Evolutionary conservation across 2,888 invertebrate species (phyloP).

Genomic region (Rhodophaea formosa): DNA sequence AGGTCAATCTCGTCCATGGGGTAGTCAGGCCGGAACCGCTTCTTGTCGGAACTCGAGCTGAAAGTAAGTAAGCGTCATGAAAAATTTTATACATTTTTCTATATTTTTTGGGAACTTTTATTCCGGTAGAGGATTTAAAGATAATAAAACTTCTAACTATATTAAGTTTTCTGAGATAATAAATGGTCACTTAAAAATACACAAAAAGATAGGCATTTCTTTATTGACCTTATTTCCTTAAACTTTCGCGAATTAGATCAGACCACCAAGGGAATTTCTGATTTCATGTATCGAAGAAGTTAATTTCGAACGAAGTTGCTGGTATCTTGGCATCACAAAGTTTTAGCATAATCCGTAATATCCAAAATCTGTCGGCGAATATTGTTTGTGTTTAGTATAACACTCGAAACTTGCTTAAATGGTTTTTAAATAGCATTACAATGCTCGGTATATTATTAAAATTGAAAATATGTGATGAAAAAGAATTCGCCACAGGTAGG

Average conservation of each 20-base stretch:
- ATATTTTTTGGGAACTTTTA: not conserved
- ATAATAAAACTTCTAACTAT: not conserved
- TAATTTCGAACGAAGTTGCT: not conserved
- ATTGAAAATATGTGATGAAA: too few relatives aligned
- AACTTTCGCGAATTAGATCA: too few relatives aligned
- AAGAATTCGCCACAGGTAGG: too few relatives aligned
- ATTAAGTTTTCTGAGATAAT: not conserved
- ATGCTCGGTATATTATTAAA: too few relatives aligned
- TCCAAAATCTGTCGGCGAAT: slow-evolving; percentile 1
- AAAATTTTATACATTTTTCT: not conserved
- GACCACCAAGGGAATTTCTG: too few relatives aligned
- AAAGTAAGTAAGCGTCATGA: slow-evolving; percentile 18
- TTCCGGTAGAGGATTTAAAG: not conserved
- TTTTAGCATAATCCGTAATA: slow-evolving; percentile 1
- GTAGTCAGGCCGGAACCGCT: slow-evolving; percentile 63
- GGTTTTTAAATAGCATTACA: too few relatives aligned
- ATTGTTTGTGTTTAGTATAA: slow-evolving; percentile 9
- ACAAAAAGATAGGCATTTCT: not conserved
- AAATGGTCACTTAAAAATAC: not conserved
- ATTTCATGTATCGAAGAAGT: too few relatives aligned
- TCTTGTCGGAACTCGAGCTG: slow-evolving; percentile 56
- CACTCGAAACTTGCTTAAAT: not conserved
- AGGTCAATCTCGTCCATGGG: slow-evolving; percentile 75
- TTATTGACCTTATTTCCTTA: too few relatives aligned
- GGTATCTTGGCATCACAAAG: not conserved